These are phyloP conservation scores for Poecilia latipinna DNA, from an alignment of 2,113 vertebrate genomes.

Conservation along the genomic window DNA sequence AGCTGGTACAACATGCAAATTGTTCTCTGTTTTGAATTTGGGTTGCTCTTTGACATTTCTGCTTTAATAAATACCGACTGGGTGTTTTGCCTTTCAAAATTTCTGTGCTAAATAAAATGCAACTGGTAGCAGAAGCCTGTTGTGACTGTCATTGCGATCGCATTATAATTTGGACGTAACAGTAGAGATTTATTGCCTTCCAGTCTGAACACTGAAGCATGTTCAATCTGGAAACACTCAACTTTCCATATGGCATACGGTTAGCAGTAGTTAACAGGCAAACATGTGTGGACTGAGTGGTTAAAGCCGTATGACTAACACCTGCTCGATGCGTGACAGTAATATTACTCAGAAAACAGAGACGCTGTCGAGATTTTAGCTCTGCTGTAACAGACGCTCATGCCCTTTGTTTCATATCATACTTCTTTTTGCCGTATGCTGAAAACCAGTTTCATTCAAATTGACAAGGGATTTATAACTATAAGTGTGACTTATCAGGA, in stretches of 20 bases:
- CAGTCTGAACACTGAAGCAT: constrained; percentile 11
- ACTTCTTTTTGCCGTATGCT: constrained; percentile 30
- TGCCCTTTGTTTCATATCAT: constrained; percentile 22
- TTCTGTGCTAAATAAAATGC: neutral
- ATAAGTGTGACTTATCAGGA: constrained; percentile 24
- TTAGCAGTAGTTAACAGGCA: constrained; percentile 20
- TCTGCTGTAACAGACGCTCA: constrained; percentile 1
- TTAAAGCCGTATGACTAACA: constrained; percentile 32
- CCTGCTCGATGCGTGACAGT: constrained; percentile 28
- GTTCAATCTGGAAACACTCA: constrained; percentile 31
- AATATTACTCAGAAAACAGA: neutral
- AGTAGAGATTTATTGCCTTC: constrained; percentile 31
- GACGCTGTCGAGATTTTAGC: neutral
- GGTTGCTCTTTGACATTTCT: neutral
- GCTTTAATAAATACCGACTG: neutral
- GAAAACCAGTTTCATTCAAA: constrained; percentile 44
- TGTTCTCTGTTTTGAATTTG: neutral
- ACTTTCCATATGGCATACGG: constrained; percentile 32
- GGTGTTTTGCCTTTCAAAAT: neutral
- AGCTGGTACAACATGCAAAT: neutral
- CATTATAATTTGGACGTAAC: constrained; percentile 29
- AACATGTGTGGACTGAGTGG: constrained; percentile 19
- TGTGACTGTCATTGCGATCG: neutral
- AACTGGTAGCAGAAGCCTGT: neutral
- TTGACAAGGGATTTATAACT: constrained; percentile 37